Conservation (phyloP, 2,113 vertebrate species). For the Strigops habroptila region DNA sequence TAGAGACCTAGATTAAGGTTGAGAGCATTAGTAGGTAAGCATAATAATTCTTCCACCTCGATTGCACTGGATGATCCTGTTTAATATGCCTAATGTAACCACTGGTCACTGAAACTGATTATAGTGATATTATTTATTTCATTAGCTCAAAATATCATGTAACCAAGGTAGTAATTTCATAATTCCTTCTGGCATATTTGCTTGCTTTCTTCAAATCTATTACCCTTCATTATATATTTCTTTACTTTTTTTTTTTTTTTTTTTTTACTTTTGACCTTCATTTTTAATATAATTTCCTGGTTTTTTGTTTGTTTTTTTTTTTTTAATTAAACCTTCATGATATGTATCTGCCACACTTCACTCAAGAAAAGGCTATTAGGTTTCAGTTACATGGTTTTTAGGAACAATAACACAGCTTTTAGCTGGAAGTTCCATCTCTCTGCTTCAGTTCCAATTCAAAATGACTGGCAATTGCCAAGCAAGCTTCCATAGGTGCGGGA, state of each 20-base stretch:
- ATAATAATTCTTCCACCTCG: not conserved
- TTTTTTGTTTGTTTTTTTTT: not conserved
- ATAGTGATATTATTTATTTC: not conserved
- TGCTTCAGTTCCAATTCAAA: not conserved
- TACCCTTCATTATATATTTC: not conserved
- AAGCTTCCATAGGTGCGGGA: not conserved
- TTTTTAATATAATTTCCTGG: not conserved
- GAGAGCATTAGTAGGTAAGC: conserved; percentile 24
- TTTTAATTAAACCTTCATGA: not conserved
- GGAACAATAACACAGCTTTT: not conserved
- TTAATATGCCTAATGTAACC: not conserved
- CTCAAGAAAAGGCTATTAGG: not conserved
- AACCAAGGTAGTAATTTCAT: not conserved
- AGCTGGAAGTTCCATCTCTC: not conserved
- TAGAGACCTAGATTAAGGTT: conserved; percentile 15
- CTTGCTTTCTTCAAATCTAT: not conserved
- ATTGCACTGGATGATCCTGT: not conserved
- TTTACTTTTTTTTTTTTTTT: no score
- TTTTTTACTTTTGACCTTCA: not conserved
- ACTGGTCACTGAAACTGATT: not conserved
- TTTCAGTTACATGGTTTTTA: not conserved
- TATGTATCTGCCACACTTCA: not conserved
- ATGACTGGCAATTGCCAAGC: not conserved
- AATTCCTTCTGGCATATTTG: not conserved
- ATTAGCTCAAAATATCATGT: not conserved